These are phyloP conservation scores for Ennomos fuscantarius DNA, from an alignment of 2,888 invertebrate species.

Conservation along the genomic window DNA sequence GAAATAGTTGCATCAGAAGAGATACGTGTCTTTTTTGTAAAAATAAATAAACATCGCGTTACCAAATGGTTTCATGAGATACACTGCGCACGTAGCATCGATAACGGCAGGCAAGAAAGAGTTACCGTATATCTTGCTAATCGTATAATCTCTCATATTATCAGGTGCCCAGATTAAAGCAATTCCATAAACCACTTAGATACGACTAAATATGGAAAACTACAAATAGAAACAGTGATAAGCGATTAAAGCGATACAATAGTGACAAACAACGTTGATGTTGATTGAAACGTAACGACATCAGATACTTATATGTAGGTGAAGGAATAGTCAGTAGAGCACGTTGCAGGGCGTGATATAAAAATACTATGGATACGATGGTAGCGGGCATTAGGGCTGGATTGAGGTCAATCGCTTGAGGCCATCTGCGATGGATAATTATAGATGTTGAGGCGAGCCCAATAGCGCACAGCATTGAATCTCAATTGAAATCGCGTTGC, in stretches of 20 bases:
- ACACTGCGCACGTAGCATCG: constrained; percentile 30
- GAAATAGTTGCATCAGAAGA: constrained; percentile 48
- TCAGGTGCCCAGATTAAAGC: constrained; percentile 28
- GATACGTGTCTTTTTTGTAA: constrained; percentile 50
- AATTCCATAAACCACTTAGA: constrained; percentile 33
- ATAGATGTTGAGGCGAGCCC: constrained; percentile 73
- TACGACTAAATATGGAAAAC: constrained; percentile 29
- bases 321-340: constrained; percentile 42
- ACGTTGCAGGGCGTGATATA: constrained; percentile 69
- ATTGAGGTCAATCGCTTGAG: constrained; percentile 83
- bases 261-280: constrained; percentile 21
- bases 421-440: constrained; percentile 82
- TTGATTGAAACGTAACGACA: constrained; percentile 36
- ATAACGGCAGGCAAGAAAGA: constrained; percentile 4
- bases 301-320: constrained; percentile 45
- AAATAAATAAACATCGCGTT: constrained; percentile 32
- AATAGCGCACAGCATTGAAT: constrained; percentile 69
- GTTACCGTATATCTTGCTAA: constrained; percentile 14
- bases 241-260: constrained; percentile 24
- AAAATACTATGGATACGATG: constrained; percentile 73
- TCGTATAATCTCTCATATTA: constrained; percentile 29
- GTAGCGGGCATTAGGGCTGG: constrained; percentile 73
- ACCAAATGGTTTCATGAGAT: constrained; percentile 45
- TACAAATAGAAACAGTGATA: constrained; percentile 28
- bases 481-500: constrained; percentile 63